These are phyloP conservation scores for Knipowitschia caucasica DNA, from an alignment of 2,797 vertebrate species.

Conservation along the genomic window DNA sequence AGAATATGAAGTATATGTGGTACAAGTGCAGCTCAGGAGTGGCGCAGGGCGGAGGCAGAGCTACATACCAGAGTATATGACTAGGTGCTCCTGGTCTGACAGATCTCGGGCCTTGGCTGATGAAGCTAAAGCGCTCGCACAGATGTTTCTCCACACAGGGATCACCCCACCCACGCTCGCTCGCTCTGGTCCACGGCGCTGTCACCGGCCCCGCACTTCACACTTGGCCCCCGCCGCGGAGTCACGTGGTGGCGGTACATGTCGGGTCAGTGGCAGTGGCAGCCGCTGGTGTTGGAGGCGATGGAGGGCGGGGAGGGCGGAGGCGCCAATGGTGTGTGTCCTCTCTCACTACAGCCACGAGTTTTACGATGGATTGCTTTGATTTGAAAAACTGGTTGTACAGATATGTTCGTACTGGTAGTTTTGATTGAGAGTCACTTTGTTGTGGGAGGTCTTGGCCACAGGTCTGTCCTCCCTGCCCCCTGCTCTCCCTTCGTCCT, in stretches of 20 bases:
- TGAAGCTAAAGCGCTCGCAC: conserved; percentile 76
- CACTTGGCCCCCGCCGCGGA: conserved; percentile 21
- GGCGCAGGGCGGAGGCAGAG: conserved; percentile 60
- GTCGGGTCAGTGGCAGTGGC: background rate
- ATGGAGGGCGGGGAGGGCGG: background rate
- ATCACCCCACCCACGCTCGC: conserved; percentile 51
- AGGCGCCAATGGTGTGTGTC: background rate
- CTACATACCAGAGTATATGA: conserved; percentile 80
- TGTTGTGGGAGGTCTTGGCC: too few relatives aligned
- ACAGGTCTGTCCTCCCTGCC: too few relatives aligned
- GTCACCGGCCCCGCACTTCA: conserved; percentile 51
- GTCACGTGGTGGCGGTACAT: background rate
- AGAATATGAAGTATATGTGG: background rate
- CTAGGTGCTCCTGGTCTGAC: conserved; percentile 77
- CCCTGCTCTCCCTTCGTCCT: too few relatives aligned
- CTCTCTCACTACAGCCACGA: background rate
- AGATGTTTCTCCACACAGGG: conserved; percentile 71
- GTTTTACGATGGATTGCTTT: too few relatives aligned
- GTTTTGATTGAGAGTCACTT: background rate
- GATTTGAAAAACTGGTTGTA: background rate
- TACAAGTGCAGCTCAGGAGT: conserved; percentile 40
- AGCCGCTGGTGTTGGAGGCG: background rate
- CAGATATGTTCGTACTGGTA: background rate
- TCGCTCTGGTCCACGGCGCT: conserved; percentile 45
- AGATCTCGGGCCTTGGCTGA: conserved; percentile 74